Conservation (phyloP, 2,888 invertebrate species). For the Tubiluchus corallicola region DNA sequence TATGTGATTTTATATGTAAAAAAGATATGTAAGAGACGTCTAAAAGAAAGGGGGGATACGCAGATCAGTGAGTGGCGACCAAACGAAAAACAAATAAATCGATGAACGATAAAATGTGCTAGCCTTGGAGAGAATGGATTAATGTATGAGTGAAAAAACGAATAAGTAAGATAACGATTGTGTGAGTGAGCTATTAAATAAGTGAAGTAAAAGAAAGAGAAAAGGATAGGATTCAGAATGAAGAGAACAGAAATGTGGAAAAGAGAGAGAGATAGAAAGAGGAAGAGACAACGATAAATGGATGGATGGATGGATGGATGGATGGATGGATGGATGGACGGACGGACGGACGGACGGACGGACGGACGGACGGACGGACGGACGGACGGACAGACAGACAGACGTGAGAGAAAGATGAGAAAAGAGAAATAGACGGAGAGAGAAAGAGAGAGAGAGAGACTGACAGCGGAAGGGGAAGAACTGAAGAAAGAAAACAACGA, state of each 20-base stretch:
- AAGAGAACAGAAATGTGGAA: neutral
- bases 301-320: conserved; percentile 1
- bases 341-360: neutral
- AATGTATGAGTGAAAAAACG: too few relatives aligned
- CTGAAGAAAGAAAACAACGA: too few relatives aligned
- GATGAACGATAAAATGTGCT: too few relatives aligned
- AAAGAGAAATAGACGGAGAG: neutral
- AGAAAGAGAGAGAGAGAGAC: neutral
- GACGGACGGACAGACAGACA: neutral
- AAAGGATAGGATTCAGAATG: conserved; percentile 3
- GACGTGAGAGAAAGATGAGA: neutral
- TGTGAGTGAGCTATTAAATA: too few relatives aligned
- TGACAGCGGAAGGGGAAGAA: neutral
- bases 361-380: neutral
- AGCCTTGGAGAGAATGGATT: too few relatives aligned
- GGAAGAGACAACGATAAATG: neutral
- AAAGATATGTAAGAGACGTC: too few relatives aligned
- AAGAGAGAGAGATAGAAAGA: neutral
- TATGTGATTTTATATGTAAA: too few relatives aligned
- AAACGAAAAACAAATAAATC: too few relatives aligned
- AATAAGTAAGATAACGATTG: too few relatives aligned
- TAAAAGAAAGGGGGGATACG: too few relatives aligned
- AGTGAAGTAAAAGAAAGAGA: neutral
- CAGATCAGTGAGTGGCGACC: too few relatives aligned
- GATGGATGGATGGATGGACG: neutral